Evolutionary conservation across 92 coral and sea anemone species (phyloP).

Genomic region (Desmophyllum pertusum): DNA sequence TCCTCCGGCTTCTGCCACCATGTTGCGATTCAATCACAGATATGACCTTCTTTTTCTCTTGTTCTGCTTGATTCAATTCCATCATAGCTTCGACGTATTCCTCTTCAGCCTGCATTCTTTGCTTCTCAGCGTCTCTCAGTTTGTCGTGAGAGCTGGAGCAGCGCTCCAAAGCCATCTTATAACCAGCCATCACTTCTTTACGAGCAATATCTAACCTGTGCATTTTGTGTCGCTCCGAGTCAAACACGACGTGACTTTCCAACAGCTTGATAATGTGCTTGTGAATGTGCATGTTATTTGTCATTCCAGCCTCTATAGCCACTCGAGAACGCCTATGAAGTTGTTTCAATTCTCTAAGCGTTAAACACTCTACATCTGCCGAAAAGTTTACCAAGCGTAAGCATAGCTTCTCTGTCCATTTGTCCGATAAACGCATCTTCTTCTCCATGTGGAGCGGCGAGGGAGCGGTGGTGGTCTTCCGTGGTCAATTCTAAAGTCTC

Average conservation of each 20-base stretch:
- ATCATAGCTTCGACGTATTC: slow-evolving; percentile 57
- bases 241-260: slow-evolving; percentile 58
- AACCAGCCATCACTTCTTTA: slow-evolving; percentile 51
- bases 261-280: slow-evolving; percentile 64
- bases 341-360: slow-evolving; percentile 71
- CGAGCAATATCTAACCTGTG: slow-evolving; percentile 51
- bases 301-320: slow-evolving; percentile 80
- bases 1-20: slow-evolving; percentile 44
- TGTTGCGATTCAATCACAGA: slow-evolving; percentile 51
- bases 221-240: slow-evolving; percentile 40
- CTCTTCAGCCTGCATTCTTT: slow-evolving; percentile 73
- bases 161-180: slow-evolving; percentile 54
- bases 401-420: slow-evolving; percentile 68
- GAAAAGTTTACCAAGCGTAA: slow-evolving; percentile 59
- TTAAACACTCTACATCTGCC: slow-evolving; percentile 65
- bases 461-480: background rate
- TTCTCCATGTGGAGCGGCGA: slow-evolving; percentile 5
- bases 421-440: slow-evolving; percentile 67
- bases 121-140: slow-evolving; percentile 62
- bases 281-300: slow-evolving; percentile 80
- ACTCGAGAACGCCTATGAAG: slow-evolving; percentile 80
- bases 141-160: slow-evolving; percentile 58
- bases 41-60: slow-evolving; percentile 53
- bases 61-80: slow-evolving; percentile 59
- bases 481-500: slow-evolving; percentile 6